Evolutionary conservation across 37 sponge, comb jelly and placozoan genomes (phyloP).

Genomic region (Amphimedon queenslandica): DNA sequence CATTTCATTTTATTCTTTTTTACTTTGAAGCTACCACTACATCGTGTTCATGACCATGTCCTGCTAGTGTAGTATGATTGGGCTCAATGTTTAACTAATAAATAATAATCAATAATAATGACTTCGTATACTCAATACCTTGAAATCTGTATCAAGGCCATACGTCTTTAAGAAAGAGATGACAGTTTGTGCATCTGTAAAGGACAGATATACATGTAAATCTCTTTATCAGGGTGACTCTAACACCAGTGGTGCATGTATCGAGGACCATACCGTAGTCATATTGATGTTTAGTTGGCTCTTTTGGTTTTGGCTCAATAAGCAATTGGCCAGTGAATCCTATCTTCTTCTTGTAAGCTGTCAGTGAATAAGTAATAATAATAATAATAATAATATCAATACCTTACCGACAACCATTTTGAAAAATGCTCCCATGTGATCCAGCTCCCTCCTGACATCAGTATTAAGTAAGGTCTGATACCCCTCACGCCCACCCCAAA

Average conservation of each 20-base stretch:
- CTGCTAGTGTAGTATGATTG: conserved; percentile 73
- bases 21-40: conserved; percentile 60
- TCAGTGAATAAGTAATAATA: background rate
- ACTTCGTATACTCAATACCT: conserved; percentile 33
- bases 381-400: background rate
- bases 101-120: no score
- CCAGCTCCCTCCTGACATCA: conserved; percentile 56
- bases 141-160: conserved; percentile 51
- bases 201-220: background rate
- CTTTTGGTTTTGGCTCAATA: conserved; percentile 75
- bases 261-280: conserved; percentile 69
- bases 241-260: no score
- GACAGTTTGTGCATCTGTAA: conserved; percentile 68
- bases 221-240: background rate
- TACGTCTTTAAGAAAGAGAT: conserved; percentile 61
- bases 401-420: conserved; percentile 42
- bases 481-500: conserved; percentile 77
- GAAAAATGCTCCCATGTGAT: conserved; percentile 70
- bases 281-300: conserved; percentile 73
- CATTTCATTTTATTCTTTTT: no score
- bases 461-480: conserved; percentile 70
- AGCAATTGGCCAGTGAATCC: conserved; percentile 71
- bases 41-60: conserved; percentile 67
- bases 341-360: conserved; percentile 67
- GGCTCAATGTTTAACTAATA: conserved; percentile 70